Evolutionary conservation across 2,797 vertebrate genomes (phyloP).

Genomic region (Phrynocephalus forsythii): DNA sequence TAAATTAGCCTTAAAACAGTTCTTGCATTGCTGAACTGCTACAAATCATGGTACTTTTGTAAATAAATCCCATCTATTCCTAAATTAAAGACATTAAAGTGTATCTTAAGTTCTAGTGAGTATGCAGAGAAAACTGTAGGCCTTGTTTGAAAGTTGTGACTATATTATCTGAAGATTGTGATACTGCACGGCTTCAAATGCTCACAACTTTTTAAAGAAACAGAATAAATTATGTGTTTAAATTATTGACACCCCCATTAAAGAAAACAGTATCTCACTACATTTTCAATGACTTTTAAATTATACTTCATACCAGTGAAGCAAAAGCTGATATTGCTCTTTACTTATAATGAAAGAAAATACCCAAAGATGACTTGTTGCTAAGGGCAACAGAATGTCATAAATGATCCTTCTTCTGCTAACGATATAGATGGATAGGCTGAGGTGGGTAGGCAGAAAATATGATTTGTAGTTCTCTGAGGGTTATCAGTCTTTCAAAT

Average conservation of each 20-base stretch:
- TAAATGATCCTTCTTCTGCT: conserved; percentile 43
- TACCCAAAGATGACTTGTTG: conserved; percentile 60
- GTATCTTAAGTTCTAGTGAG: neutral
- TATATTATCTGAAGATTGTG: conserved; percentile 22
- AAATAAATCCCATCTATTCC: neutral
- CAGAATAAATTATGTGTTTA: conserved; percentile 75
- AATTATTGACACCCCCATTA: conserved; percentile 64
- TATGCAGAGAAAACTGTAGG: neutral
- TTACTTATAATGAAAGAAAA: conserved; percentile 72
- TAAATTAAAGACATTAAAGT: neutral
- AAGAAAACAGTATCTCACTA: conserved; percentile 58
- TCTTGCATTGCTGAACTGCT: neutral
- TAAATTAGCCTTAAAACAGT: neutral
- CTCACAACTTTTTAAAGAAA: conserved; percentile 47
- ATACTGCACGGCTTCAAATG: conserved; percentile 52
- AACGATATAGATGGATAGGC: conserved; percentile 51
- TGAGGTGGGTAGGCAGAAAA: conserved; percentile 57
- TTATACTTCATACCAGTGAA: conserved; percentile 65
- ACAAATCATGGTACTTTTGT: neutral
- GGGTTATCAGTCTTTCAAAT: conserved; percentile 66
- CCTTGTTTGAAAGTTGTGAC: neutral
- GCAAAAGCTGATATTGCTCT: conserved; percentile 67
- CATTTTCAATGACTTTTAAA: conserved; percentile 69
- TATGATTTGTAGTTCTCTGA: conserved; percentile 59
- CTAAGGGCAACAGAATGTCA: conserved; percentile 70